These are phyloP conservation scores for Dendronephthya gigantea DNA, from an alignment of 64 coral and sea anemone genomes.

Conservation along the genomic window DNA sequence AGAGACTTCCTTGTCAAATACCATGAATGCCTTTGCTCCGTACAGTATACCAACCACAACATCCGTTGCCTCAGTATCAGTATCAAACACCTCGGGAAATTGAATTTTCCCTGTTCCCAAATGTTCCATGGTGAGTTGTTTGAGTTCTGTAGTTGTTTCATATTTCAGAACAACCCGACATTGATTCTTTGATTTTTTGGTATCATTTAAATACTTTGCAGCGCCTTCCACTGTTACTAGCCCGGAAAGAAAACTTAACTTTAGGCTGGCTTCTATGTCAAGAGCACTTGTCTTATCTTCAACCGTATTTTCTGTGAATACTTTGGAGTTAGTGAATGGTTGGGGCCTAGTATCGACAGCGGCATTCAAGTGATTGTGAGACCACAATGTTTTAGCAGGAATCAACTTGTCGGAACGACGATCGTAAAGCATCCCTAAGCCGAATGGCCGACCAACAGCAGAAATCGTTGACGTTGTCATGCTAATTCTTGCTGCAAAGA, in stretches of 20 bases:
- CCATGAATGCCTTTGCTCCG: slow-evolving; percentile 44
- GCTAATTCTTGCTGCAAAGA: no score
- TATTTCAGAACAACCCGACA: slow-evolving; percentile 44
- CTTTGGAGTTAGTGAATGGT: slow-evolving; percentile 10
- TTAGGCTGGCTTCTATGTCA: slow-evolving; percentile 16
- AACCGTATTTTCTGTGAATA: slow-evolving; percentile 33
- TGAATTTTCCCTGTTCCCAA: slow-evolving; percentile 13
- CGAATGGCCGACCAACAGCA: slow-evolving; percentile 43
- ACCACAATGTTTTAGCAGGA: slow-evolving; percentile 27
- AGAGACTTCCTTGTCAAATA: slow-evolving; percentile 42
- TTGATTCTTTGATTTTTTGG: slow-evolving; percentile 30
- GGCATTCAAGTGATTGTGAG: slow-evolving; percentile 6
- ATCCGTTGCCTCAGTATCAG: slow-evolving; percentile 41
- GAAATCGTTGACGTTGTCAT: slow-evolving; percentile 35
- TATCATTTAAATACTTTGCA: slow-evolving; percentile 47
- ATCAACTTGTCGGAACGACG: slow-evolving; percentile 35
- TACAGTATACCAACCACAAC: slow-evolving; percentile 54
- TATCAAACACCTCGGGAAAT: slow-evolving; percentile 26
- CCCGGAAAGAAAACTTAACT: slow-evolving; percentile 35
- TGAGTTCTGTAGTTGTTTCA: slow-evolving; percentile 30
- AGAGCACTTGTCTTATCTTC: slow-evolving; percentile 27
- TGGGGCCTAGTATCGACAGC: background rate
- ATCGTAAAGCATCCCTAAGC: slow-evolving; percentile 52
- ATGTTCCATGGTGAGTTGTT: slow-evolving; percentile 36
- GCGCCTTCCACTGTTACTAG: slow-evolving; percentile 34